These are phyloP conservation scores for Tapirus terrestris DNA, from an alignment of 2,113 vertebrate genomes.

Conservation along the genomic window DNA sequence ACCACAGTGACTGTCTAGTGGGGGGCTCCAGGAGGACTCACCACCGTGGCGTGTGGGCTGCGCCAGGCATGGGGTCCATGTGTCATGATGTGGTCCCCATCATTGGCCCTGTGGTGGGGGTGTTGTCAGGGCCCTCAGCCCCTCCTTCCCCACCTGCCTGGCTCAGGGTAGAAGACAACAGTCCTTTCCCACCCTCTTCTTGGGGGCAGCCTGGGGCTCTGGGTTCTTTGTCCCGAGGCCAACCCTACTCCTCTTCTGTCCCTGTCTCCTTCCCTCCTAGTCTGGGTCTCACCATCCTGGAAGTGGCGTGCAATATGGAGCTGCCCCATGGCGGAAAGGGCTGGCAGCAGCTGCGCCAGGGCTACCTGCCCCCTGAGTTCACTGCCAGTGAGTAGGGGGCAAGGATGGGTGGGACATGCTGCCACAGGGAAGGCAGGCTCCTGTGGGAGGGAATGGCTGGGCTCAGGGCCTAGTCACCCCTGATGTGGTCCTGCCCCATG, in stretches of 20 bases:
- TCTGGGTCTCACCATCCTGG: constrained; percentile 93
- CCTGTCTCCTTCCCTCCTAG: constrained; percentile 73
- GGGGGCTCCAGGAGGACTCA: not conserved
- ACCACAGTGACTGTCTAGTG: not conserved
- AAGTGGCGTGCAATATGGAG: constrained; percentile 94
- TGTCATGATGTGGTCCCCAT: not conserved
- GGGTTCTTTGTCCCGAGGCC: not conserved
- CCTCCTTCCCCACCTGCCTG: too few relatives aligned
- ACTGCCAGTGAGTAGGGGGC: constrained; percentile 86
- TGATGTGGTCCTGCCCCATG: not conserved
- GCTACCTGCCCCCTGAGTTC: constrained; percentile 90
- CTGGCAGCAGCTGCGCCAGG: constrained; percentile 94
- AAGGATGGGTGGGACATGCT: too few relatives aligned
- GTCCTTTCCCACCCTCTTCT: not conserved
- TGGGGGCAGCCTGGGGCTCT: not conserved
- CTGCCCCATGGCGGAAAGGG: constrained; percentile 93
- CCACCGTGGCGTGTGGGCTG: fast-evolving
- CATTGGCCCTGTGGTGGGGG: not conserved
- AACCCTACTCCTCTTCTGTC: not conserved
- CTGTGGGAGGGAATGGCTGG: not conserved
- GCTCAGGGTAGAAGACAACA: not conserved
- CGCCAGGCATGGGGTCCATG: not conserved
- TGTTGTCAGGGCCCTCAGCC: not conserved
- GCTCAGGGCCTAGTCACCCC: not conserved
- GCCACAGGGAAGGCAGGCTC: not conserved